Conservation (phyloP, 1,140 invertebrate genomes). For the Temnothorax longispinosus region DNA sequence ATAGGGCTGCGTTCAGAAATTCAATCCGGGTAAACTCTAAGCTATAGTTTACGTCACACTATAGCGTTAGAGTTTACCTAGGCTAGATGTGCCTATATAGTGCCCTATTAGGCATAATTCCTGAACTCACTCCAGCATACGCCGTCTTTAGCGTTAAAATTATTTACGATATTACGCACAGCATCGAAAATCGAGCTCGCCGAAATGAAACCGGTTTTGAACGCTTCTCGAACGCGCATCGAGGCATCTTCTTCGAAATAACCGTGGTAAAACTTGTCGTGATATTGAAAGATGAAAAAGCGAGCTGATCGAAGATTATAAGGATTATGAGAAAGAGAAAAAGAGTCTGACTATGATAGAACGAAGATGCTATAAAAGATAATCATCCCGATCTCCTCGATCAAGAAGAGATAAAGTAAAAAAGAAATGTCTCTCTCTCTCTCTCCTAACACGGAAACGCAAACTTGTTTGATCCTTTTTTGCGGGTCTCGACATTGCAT, state of each 20-base stretch:
- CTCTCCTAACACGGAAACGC: slow-evolving; percentile 10
- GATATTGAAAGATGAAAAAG: slow-evolving; percentile 31
- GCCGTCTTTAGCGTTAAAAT: background rate
- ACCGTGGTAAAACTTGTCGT: slow-evolving; percentile 20
- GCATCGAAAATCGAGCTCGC: slow-evolving; percentile 12
- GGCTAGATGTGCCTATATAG: too few species aligned
- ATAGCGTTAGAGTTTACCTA: too few species aligned
- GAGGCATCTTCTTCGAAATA: slow-evolving; percentile 8
- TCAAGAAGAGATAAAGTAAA: slow-evolving; percentile 32
- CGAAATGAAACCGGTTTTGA: slow-evolving; percentile 50
- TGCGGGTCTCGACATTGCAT: slow-evolving; percentile 4
- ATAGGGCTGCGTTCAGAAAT: too few species aligned
- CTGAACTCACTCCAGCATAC: background rate
- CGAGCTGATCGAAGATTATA: slow-evolving; percentile 33
- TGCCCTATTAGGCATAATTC: background rate
- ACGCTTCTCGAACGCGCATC: background rate
- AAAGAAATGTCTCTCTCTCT: background rate
- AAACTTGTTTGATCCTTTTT: slow-evolving; percentile 20
- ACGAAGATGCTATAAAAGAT: slow-evolving; percentile 43
- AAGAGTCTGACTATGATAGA: slow-evolving; percentile 20
- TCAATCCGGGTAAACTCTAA: too few species aligned
- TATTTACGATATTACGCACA: background rate
- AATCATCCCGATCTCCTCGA: slow-evolving; percentile 45
- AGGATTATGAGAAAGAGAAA: slow-evolving; percentile 38
- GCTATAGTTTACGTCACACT: too few species aligned